A percentile compares a stretch with the other conserved stretches of the same genome.
Evolutionary conservation across 1,140 invertebrate genomes (phyloP).

Genomic region (Drosophila guanche): DNA sequence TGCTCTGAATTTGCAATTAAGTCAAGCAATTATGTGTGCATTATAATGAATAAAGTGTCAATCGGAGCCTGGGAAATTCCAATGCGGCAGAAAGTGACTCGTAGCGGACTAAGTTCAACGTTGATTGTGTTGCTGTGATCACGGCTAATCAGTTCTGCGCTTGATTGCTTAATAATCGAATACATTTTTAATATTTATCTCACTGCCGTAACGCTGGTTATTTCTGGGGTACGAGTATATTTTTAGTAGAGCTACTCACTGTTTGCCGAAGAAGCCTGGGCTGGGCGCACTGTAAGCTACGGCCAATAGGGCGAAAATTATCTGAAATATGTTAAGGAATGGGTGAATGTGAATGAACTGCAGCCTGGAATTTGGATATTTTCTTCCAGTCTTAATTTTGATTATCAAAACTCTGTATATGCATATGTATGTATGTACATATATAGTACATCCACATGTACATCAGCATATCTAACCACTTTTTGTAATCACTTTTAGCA

Average conservation of each 20-base stretch:
- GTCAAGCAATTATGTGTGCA: slow-evolving; percentile 70
- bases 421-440: too few relatives aligned
- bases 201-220: slow-evolving; percentile 30
- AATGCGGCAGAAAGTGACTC: slow-evolving; percentile 37
- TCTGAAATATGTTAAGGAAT: slow-evolving; percentile 49
- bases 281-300: slow-evolving; percentile 70
- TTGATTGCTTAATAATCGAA: slow-evolving; percentile 75
- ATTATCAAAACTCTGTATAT: too few relatives aligned
- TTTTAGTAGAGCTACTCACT: slow-evolving; percentile 57
- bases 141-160: slow-evolving; percentile 16
- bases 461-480: background rate
- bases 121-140: slow-evolving; percentile 24
- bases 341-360: background rate
- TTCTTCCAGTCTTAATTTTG: too few relatives aligned
- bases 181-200: slow-evolving; percentile 54
- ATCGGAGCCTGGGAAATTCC: slow-evolving; percentile 68
- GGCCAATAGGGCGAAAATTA: slow-evolving; percentile 70
- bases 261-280: slow-evolving; percentile 80
- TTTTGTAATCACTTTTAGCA: slow-evolving; percentile 23
- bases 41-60: slow-evolving; percentile 65
- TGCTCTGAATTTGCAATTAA: slow-evolving; percentile 74
- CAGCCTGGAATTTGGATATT: background rate
- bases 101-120: slow-evolving; percentile 53
- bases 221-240: slow-evolving; percentile 28
- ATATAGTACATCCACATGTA: too few relatives aligned